These are phyloP conservation scores for Ichneumoninae sp. DNA, from an alignment of 2,888 invertebrate species.

Conservation along the genomic window DNA sequence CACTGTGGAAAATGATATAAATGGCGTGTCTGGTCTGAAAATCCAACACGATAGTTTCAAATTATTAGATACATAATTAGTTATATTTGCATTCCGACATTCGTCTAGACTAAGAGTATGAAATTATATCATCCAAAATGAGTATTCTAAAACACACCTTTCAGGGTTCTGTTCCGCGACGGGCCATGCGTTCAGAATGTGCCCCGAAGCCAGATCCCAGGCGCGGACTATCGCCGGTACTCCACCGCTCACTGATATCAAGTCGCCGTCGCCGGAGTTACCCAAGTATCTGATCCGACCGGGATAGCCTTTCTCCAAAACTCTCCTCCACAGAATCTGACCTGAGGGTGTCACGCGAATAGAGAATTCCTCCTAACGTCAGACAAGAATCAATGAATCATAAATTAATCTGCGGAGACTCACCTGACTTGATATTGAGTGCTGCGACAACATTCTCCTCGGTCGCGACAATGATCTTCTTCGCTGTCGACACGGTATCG, in stretches of 20 bases:
- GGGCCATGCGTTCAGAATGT: slow-evolving; percentile 91
- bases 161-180: slow-evolving; percentile 81
- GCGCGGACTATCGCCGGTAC: slow-evolving; percentile 90
- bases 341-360: slow-evolving; percentile 84
- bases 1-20: slow-evolving; percentile 82
- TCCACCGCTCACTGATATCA: slow-evolving; percentile 91
- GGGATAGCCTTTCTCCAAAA: slow-evolving; percentile 88
- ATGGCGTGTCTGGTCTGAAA: slow-evolving; percentile 82
- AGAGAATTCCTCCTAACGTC: slow-evolving; percentile 33
- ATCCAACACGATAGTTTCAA: slow-evolving; percentile 68
- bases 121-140: neutral
- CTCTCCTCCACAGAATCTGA: slow-evolving; percentile 93
- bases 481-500: slow-evolving; percentile 90
- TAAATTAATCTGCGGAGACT: slow-evolving; percentile 64
- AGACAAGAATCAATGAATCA: neutral
- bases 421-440: slow-evolving; percentile 91
- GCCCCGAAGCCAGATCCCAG: slow-evolving; percentile 91
- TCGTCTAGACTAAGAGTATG: neutral
- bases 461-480: slow-evolving; percentile 92
- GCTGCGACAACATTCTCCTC: slow-evolving; percentile 95
- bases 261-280: slow-evolving; percentile 87
- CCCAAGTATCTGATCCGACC: slow-evolving; percentile 89
- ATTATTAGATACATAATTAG: neutral
- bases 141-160: slow-evolving; percentile 73
- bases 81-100: neutral